Percentiles rank a stretch among this genome's conserved stretches.
Evolutionary conservation across 2,797 vertebrate genomes (phyloP).

Genomic region (Parambassis ranga): DNA sequence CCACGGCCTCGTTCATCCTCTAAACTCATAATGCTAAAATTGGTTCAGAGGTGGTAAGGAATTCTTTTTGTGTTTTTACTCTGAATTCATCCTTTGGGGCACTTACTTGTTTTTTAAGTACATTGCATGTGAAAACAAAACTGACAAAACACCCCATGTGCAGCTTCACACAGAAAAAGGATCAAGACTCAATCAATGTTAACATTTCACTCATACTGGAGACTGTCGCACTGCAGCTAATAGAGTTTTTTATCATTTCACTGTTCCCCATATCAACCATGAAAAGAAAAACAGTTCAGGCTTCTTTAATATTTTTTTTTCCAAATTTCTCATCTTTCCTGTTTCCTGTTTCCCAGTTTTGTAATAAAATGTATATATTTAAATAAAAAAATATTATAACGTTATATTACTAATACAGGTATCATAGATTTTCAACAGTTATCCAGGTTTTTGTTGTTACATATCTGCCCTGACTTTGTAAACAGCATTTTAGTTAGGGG

Average conservation of each 20-base stretch:
- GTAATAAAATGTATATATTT: not conserved
- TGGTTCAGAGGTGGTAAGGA: constrained; percentile 93
- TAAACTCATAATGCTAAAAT: constrained; percentile 91
- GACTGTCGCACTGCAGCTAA: constrained; percentile 86
- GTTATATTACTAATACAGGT: too few relatives aligned
- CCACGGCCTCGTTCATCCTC: constrained; percentile 86
- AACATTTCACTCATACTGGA: constrained; percentile 84
- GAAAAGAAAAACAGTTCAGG: not conserved
- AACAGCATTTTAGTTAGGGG: constrained; percentile 15
- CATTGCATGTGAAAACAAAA: constrained; percentile 73
- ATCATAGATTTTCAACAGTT: too few relatives aligned
- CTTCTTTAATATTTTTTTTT: constrained; percentile 21
- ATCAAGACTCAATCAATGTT: constrained; percentile 66
- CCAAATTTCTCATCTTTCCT: not conserved
- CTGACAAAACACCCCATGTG: constrained; percentile 52
- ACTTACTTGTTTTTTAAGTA: constrained; percentile 49
- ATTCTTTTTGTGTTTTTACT: constrained; percentile 75
- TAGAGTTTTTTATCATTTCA: constrained; percentile 32
- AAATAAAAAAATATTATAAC: too few relatives aligned
- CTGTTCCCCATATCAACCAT: constrained; percentile 19
- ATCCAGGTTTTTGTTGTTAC: constrained; percentile 7
- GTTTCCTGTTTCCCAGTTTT: constrained; percentile 8
- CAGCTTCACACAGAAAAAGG: constrained; percentile 57
- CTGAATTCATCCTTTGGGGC: constrained; percentile 69
- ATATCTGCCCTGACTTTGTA: not conserved